These are phyloP conservation scores for Daphoenositta chrysoptera DNA, from an alignment of 2,113 vertebrate species.

Conservation along the genomic window DNA sequence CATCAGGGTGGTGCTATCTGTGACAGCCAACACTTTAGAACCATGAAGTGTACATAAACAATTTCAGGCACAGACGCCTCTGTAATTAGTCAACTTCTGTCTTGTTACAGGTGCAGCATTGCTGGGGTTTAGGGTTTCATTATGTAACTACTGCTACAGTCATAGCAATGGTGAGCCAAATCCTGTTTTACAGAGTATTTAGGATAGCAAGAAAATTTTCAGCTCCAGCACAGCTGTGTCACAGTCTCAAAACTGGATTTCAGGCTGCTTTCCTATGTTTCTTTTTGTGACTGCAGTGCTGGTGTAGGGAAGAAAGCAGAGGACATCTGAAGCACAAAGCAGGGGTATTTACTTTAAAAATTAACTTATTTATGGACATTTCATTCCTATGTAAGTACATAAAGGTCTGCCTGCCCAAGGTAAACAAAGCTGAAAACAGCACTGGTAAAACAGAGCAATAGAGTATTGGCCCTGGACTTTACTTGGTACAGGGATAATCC, in stretches of 20 bases:
- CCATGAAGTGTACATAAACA: conserved; percentile 8
- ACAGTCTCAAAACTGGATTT: background rate
- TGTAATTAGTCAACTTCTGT: conserved; percentile 47
- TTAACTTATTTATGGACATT: background rate
- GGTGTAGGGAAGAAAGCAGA: background rate
- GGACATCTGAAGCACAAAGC: background rate
- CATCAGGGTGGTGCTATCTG: background rate
- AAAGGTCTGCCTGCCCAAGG: background rate
- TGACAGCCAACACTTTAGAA: background rate
- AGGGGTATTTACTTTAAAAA: background rate
- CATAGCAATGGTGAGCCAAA: conserved; percentile 14
- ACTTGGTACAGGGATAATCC: background rate
- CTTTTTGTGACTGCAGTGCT: background rate
- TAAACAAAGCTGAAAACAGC: conserved; percentile 1
- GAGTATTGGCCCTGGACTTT: background rate
- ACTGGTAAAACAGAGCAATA: background rate
- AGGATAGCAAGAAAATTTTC: background rate
- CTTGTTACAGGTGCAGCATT: conserved; percentile 26
- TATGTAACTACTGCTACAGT: conserved; percentile 28
- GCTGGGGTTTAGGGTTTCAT: conserved; percentile 21
- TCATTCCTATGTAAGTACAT: background rate
- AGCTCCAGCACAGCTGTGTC: background rate
- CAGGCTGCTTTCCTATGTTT: background rate
- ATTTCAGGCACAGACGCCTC: conserved; percentile 4
- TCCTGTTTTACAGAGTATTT: conserved; percentile 9